phyloP scores from a whole-genome alignment of 1,140 invertebrate species.

The Samia ricini region DNA sequence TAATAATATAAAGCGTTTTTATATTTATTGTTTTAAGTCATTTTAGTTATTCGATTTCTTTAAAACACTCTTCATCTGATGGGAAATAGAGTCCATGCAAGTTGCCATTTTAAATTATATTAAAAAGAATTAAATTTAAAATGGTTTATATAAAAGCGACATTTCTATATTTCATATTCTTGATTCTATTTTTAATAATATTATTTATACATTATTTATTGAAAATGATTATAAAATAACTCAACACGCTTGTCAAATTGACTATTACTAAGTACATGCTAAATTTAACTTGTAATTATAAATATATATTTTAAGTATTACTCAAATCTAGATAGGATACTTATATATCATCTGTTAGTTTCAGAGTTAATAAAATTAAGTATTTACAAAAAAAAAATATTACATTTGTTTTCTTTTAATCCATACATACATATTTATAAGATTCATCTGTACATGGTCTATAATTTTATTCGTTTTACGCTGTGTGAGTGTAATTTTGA shows the following conservation, averaged over 20 bases:
- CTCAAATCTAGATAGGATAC: slow-evolving; percentile 73
- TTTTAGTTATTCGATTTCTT: neutral
- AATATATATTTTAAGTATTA: slow-evolving; percentile 68
- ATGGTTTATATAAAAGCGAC: no score
- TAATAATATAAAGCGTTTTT: neutral
- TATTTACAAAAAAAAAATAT: slow-evolving; percentile 70
- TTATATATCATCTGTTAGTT: slow-evolving; percentile 76
- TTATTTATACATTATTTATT: no score
- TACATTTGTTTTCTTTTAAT: slow-evolving; percentile 45
- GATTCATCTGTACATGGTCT: no score
- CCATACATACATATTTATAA: neutral
- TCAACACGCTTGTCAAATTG: neutral
- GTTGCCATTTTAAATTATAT: no score
- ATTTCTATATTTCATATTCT: neutral
- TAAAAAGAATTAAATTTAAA: no score
- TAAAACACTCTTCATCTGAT: no score
- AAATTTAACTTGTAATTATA: slow-evolving; percentile 72
- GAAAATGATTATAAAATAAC: neutral
- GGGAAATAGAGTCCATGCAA: no score
- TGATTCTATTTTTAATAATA: neutral
- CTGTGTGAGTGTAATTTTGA: no score
- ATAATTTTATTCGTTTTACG: no score
- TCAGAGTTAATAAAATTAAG: slow-evolving; percentile 77
- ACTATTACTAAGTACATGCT: slow-evolving; percentile 39
- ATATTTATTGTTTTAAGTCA: no score